Conservation (phyloP, 2,113 vertebrate species). For the Spermophilus dauricus region DNA sequence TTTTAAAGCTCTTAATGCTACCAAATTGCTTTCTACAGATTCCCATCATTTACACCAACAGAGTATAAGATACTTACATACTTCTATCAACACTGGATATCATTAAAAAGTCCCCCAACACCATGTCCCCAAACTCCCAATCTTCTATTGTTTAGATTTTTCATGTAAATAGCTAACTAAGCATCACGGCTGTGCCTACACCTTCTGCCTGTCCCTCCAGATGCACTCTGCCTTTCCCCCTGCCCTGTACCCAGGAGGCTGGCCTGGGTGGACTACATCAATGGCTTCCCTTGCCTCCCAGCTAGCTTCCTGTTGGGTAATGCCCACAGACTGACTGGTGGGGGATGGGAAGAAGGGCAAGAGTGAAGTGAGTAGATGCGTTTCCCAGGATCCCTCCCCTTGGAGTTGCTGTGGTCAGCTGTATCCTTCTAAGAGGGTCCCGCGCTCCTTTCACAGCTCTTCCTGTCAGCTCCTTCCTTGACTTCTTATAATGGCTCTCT, state of each 20-base stretch:
- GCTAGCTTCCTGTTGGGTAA: not conserved
- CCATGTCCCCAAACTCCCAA: not conserved
- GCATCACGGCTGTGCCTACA: not conserved
- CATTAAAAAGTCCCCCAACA: not conserved
- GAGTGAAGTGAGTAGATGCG: not conserved
- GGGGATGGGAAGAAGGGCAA: not conserved
- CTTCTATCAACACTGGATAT: not conserved
- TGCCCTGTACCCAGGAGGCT: not conserved
- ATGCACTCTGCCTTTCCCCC: not conserved
- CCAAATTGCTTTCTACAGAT: not conserved
- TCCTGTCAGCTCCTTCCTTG: not conserved
- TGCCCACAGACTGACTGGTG: not conserved
- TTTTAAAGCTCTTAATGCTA: not conserved
- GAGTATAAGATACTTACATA: not conserved
- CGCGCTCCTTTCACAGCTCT: not conserved
- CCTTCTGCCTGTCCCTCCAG: not conserved
- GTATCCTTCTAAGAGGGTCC: not conserved
- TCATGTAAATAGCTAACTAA: not conserved
- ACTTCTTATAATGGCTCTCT: not conserved
- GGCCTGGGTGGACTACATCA: not conserved
- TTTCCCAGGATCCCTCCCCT: not conserved
- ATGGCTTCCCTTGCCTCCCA: not conserved
- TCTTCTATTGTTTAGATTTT: not conserved
- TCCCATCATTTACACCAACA: not conserved
- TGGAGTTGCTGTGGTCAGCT: not conserved